phyloP scores from a whole-genome alignment of 2,888 invertebrate species.

The Scaeva pyrastri region DNA sequence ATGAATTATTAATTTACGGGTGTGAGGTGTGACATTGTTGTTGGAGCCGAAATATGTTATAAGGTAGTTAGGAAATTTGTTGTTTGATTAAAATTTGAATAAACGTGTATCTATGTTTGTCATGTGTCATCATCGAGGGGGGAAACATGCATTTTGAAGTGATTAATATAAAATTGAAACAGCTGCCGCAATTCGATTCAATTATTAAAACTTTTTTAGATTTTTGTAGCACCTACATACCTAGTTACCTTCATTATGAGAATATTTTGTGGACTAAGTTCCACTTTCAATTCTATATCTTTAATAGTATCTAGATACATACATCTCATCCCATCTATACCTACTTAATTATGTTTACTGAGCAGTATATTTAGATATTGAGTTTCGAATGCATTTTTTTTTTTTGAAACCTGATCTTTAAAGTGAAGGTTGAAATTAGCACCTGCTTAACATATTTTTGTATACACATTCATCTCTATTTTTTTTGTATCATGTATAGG shows the following conservation, averaged over 20 bases:
- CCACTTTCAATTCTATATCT: not conserved
- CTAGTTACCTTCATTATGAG: not conserved
- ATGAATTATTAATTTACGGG: slow-evolving; percentile 69
- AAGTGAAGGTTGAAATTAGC: slow-evolving; percentile 40
- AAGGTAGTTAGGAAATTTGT: not conserved
- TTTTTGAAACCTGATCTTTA: slow-evolving; percentile 37
- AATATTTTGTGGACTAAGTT: not conserved
- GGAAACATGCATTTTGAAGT: slow-evolving; percentile 23
- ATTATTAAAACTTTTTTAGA: too few species aligned
- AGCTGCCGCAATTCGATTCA: too few species aligned
- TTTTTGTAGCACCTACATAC: too few species aligned
- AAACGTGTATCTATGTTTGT: slow-evolving; percentile 3
- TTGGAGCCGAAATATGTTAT: not conserved
- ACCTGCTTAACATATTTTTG: slow-evolving; percentile 33
- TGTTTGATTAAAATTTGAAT: slow-evolving; percentile 20
- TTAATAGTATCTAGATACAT: not conserved
- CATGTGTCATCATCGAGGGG: slow-evolving; percentile 61
- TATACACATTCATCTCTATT: not conserved
- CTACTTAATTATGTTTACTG: not conserved
- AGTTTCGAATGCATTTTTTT: slow-evolving; percentile 38
- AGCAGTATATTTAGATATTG: slow-evolving; percentile 4
- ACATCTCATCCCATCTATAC: not conserved
- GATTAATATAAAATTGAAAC: too few species aligned
- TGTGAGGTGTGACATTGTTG: slow-evolving; percentile 44
- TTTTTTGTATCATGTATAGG: not conserved